Evolutionary conservation across 1,140 invertebrate species (phyloP).

Genomic region (Leptopilina clavipes): DNA sequence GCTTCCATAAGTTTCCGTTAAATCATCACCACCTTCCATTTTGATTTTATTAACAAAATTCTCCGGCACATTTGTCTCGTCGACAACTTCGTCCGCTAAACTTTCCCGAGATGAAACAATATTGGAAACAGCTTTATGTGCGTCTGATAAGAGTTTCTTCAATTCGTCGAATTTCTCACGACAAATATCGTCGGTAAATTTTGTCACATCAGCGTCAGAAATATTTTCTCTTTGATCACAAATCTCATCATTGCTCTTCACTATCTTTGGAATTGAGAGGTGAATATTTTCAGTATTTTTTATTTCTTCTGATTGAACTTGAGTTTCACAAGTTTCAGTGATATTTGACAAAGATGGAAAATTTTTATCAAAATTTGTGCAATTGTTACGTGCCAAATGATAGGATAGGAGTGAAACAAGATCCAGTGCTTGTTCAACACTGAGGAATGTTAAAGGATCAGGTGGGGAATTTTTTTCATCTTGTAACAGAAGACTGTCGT

Average conservation of each 20-base stretch:
- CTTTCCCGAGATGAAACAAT: conserved; percentile 61
- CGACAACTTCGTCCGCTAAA: conserved; percentile 18
- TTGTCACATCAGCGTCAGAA: conserved; percentile 36
- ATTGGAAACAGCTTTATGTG: conserved; percentile 58
- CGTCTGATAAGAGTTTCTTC: conserved; percentile 59
- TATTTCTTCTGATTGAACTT: conserved; percentile 15
- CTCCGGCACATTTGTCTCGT: conserved; percentile 33
- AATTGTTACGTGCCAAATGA: conserved; percentile 39
- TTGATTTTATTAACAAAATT: neutral
- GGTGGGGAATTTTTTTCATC: conserved; percentile 46
- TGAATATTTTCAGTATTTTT: conserved; percentile 24
- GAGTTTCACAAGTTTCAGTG: neutral
- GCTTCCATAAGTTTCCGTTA: neutral
- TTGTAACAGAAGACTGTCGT: conserved; percentile 50
- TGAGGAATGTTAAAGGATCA: conserved; percentile 57
- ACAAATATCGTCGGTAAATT: conserved; percentile 57
- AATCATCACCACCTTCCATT: conserved; percentile 14
- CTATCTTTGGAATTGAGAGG: conserved; percentile 44
- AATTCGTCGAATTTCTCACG: conserved; percentile 64
- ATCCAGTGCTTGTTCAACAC: conserved; percentile 61
- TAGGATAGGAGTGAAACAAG: conserved; percentile 62
- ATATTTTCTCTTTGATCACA: neutral
- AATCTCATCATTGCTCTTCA: conserved; percentile 37
- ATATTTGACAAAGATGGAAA: neutral
- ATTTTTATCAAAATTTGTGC: conserved; percentile 32